Percentiles rank a stretch among this genome's conserved stretches.
Conservation (phyloP, 2,113 vertebrate genomes). For the Halichoerus grypus region DNA sequence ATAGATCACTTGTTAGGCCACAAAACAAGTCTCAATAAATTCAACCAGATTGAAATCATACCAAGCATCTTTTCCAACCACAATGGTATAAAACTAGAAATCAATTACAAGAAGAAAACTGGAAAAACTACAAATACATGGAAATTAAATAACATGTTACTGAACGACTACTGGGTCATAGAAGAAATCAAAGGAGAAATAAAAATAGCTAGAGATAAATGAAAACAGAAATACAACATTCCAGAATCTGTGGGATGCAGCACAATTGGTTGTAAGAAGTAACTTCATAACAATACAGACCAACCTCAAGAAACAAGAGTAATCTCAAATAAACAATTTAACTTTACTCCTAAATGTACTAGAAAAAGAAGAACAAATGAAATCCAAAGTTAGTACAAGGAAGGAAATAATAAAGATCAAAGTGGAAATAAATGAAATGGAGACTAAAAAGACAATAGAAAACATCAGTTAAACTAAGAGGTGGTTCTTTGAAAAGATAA, state of each 20-base stretch:
- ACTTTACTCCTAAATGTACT: not conserved
- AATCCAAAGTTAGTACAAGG: not conserved
- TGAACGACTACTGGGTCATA: not conserved
- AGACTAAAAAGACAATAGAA: not conserved
- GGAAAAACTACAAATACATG: not conserved
- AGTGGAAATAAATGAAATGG: not conserved
- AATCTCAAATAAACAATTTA: not conserved
- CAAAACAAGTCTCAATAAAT: not conserved
- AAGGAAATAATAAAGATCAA: not conserved
- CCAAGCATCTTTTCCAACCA: not conserved
- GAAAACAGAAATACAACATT: not conserved
- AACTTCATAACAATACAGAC: not conserved
- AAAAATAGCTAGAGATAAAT: not conserved
- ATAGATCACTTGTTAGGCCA: not conserved
- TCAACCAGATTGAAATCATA: not conserved
- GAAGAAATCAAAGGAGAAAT: not conserved
- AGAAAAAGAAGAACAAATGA: not conserved
- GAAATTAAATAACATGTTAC: not conserved
- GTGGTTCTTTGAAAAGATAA: not conserved
- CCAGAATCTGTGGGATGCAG: not conserved
- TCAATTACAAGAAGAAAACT: not conserved
- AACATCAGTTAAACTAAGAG: not conserved
- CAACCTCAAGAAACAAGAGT: not conserved
- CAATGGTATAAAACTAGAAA: not conserved
- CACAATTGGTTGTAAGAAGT: not conserved